Conservation (phyloP, 2,888 invertebrate species). For the Epinotia nisella region DNA sequence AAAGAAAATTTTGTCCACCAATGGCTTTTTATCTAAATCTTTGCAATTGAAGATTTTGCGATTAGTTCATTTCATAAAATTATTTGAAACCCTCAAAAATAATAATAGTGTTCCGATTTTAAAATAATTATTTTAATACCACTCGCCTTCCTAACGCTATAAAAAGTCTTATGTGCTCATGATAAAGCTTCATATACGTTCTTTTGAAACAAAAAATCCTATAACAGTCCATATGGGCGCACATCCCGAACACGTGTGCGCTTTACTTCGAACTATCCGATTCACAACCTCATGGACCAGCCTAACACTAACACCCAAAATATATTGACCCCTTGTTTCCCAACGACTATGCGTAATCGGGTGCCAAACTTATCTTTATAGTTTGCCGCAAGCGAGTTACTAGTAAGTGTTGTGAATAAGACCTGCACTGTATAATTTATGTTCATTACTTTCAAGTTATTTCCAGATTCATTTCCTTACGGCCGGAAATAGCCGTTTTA, state of each 20-base stretch:
- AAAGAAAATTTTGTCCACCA: too few species aligned
- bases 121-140: not conserved
- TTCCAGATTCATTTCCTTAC: constrained; percentile 63
- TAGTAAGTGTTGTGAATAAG: not conserved
- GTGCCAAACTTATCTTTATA: not conserved
- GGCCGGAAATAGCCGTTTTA: constrained; percentile 52
- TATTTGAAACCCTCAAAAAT: too few species aligned
- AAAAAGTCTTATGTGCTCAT: not conserved
- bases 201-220: not conserved
- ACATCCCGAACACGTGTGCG: constrained; percentile 60
- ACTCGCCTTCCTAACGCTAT: not conserved
- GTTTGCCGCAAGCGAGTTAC: not conserved
- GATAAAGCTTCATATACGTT: not conserved
- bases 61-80: too few species aligned
- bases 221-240: constrained; percentile 43
- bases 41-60: too few species aligned
- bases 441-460: constrained; percentile 63
- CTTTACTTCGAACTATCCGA: constrained; percentile 56
- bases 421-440: constrained; percentile 61
- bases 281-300: not conserved
- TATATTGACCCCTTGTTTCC: not conserved
- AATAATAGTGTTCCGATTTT: too few species aligned
- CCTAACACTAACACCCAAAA: not conserved
- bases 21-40: too few species aligned
- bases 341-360: not conserved